Conservation (phyloP, 2,113 vertebrate genomes). For the Bubalus kerabau region DNA sequence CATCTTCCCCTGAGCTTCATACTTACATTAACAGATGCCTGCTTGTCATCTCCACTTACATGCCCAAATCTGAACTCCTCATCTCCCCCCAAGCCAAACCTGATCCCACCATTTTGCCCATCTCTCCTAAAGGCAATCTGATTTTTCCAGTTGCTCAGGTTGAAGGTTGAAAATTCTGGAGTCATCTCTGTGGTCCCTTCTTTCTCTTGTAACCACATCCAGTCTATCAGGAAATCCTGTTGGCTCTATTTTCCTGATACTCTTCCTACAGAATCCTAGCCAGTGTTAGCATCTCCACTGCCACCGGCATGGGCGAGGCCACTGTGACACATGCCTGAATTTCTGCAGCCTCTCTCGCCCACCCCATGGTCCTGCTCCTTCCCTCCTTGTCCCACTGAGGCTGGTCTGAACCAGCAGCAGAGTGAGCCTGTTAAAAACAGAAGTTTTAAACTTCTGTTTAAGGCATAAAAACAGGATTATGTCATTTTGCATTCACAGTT, state of each 20-base stretch:
- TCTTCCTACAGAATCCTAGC: not conserved
- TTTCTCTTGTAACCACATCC: not conserved
- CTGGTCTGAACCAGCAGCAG: not conserved
- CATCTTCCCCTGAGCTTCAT: not conserved
- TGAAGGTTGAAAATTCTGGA: not conserved
- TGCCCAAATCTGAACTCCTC: not conserved
- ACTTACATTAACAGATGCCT: not conserved
- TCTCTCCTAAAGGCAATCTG: not conserved
- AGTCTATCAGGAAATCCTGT: not conserved
- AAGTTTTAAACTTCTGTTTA: not conserved
- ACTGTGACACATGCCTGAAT: not conserved
- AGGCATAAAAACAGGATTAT: not conserved
- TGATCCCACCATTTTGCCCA: not conserved
- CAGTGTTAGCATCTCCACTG: not conserved
- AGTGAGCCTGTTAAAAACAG: not conserved
- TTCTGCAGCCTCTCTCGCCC: not conserved
- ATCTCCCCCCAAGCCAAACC: not conserved
- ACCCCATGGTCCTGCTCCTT: not conserved
- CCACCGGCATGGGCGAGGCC: accelerated
- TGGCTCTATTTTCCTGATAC: not conserved
- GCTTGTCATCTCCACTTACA: not conserved
- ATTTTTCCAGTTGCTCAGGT: not conserved
- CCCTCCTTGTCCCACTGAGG: not conserved
- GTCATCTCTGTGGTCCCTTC: not conserved
- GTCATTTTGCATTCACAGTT: not conserved